These are phyloP conservation scores for Hephaestus fuliginosus DNA, from an alignment of 2,797 vertebrate species.

Conservation along the genomic window DNA sequence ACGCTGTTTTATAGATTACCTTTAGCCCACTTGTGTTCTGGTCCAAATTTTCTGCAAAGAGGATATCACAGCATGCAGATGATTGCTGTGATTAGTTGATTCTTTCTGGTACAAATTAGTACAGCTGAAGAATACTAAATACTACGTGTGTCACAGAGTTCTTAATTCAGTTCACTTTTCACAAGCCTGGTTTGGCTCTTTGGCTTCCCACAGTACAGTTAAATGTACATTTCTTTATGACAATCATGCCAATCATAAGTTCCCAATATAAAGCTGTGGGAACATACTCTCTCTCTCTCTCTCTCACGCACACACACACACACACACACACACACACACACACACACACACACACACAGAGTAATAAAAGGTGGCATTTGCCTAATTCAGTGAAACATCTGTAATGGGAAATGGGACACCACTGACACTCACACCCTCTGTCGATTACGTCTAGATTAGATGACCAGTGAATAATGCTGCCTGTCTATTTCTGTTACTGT, in stretches of 20 bases:
- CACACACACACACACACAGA: neutral
- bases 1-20: constrained; percentile 26
- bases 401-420: constrained; percentile 10
- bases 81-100: constrained; percentile 11
- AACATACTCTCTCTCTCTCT: neutral
- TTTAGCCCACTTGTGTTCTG: constrained; percentile 12
- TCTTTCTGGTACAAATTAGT: constrained; percentile 6
- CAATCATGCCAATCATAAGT: neutral
- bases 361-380: constrained; percentile 5
- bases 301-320: neutral
- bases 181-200: neutral
- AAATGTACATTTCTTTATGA: constrained; percentile 2
- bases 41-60: neutral
- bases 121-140: constrained; percentile 7
- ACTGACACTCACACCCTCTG: neutral
- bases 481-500: constrained; percentile 13
- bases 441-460: constrained; percentile 1
- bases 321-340: neutral
- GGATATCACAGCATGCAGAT: constrained; percentile 15
- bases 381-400: constrained; percentile 20
- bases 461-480: constrained; percentile 7
- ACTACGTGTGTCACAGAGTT: neutral
- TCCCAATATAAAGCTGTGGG: neutral
- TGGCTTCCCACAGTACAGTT: neutral
- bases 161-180: constrained; percentile 1